Percentiles rank a stretch among this genome's conserved stretches.
Evolutionary conservation across 2,113 vertebrate genomes (phyloP).

Genomic region (Stomatorhinus ivindoensis): DNA sequence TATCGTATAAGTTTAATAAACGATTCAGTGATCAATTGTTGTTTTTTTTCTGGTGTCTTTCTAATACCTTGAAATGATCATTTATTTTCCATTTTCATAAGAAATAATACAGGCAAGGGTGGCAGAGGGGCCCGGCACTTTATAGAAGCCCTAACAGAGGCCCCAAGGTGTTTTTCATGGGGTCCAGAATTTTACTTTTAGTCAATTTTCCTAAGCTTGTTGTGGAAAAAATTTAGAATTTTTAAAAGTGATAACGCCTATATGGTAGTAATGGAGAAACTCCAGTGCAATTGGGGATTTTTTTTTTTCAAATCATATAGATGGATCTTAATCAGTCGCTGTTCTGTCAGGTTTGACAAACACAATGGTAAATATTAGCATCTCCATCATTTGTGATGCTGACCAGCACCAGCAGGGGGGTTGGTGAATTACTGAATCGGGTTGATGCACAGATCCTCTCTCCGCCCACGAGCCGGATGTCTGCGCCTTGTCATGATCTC

Average conservation of each 20-base stretch:
- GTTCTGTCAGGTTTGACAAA: neutral
- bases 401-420: neutral
- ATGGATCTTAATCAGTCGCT: neutral
- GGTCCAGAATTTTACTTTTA: neutral
- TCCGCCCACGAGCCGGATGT: neutral
- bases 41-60: neutral
- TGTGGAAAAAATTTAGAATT: neutral
- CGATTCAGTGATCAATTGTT: neutral
- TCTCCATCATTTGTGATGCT: neutral
- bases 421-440: neutral
- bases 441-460: neutral
- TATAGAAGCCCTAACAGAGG: neutral
- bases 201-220: neutral
- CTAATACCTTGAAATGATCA: neutral
- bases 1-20: neutral
- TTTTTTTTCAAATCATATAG: neutral
- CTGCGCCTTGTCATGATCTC: neutral
- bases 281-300: too few species aligned
- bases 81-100: neutral
- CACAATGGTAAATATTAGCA: neutral
- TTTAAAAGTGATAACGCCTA: neutral
- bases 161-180: neutral
- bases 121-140: neutral
- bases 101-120: neutral
- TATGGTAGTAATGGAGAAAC: neutral